phyloP scores from a whole-genome alignment of 2,888 invertebrate genomes.

The Chydorus sphaericus region DNA sequence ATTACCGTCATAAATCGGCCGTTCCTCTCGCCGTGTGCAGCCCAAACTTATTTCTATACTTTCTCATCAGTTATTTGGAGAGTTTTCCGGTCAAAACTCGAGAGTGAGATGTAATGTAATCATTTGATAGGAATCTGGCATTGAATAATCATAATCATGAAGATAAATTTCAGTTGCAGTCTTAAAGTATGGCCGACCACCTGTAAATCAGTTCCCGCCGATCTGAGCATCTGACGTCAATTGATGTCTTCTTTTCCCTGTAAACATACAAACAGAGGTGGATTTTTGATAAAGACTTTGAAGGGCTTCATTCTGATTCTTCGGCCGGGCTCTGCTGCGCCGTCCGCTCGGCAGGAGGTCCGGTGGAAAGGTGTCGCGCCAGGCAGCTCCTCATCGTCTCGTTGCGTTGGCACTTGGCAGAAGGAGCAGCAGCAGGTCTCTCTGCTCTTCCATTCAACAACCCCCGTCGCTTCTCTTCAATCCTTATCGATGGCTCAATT shows the following conservation, averaged over 20 bases:
- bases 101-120: not conserved
- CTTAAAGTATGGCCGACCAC: not conserved
- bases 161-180: not conserved
- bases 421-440: not conserved
- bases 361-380: no score
- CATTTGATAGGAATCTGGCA: conserved; percentile 1
- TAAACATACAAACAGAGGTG: not conserved
- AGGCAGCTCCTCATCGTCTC: not conserved
- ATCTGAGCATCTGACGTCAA: conserved; percentile 1
- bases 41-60: not conserved
- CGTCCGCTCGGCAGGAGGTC: no score
- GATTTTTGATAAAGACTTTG: not conserved
- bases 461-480: no score
- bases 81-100: not conserved
- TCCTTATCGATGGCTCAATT: no score
- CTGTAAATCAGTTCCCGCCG: not conserved
- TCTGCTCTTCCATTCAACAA: no score
- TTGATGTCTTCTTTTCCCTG: conserved; percentile 5
- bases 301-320: no score
- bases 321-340: no score
- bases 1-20: not conserved
- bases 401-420: not conserved
- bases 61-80: not conserved
- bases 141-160: not conserved
- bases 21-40: not conserved